Conservation (phyloP, 1,140 invertebrate genomes). For the Copidosoma floridanum region DNA sequence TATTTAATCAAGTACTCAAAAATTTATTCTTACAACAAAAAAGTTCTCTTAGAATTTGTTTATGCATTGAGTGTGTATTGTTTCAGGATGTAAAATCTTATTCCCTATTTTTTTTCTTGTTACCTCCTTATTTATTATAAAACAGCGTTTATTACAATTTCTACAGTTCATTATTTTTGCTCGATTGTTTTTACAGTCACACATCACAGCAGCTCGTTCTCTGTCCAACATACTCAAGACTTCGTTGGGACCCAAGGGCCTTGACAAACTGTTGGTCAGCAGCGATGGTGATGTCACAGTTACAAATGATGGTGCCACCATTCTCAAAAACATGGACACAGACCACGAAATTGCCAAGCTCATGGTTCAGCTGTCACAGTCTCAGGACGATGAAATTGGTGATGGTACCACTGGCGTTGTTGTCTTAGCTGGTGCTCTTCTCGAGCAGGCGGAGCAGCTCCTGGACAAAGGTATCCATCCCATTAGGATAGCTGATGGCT, state of each 20-base stretch:
- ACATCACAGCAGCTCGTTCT: conserved; percentile 91
- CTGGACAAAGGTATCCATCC: conserved; percentile 98
- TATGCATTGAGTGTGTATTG: no score
- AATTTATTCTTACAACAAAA: no score
- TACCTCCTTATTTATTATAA: no score
- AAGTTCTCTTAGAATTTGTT: no score
- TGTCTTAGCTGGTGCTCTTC: conserved; percentile 83
- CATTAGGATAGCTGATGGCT: conserved; percentile 98
- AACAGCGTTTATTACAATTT: no score
- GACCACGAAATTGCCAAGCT: conserved; percentile 98
- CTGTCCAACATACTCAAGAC: conserved; percentile 88
- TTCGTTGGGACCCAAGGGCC: conserved; percentile 94
- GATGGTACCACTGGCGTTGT: conserved; percentile 99
- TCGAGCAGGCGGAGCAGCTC: conserved; percentile 92
- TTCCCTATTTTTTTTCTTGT: no score
- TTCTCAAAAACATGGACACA: conserved; percentile 98
- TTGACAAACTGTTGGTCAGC: conserved; percentile 96
- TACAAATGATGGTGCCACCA: conserved; percentile 99
- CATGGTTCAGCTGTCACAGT: conserved; percentile 97
- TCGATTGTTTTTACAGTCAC: conserved; percentile 71
- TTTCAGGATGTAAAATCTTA: no score
- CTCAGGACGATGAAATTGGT: conserved; percentile 99
- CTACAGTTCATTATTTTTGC: no score
- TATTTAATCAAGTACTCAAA: no score
- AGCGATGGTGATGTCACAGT: conserved; percentile 98